Evolutionary conservation across 2,113 vertebrate genomes (phyloP).

Genomic region (Acrocephalus arundinaceus): DNA sequence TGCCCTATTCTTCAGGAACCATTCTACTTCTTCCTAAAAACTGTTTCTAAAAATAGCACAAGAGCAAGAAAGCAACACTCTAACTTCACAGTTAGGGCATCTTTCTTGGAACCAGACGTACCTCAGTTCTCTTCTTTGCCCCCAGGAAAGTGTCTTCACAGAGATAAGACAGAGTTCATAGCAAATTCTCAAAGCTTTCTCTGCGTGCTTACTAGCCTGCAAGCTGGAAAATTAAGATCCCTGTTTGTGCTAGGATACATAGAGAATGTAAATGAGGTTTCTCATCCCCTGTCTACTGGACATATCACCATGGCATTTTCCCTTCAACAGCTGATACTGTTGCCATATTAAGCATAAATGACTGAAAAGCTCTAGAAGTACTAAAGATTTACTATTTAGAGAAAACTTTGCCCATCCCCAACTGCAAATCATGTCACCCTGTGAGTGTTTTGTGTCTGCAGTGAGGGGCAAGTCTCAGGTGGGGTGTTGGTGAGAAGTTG

Average conservation of each 20-base stretch:
- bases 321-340: neutral
- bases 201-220: neutral
- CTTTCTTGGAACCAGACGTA: neutral
- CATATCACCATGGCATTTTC: neutral
- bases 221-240: neutral
- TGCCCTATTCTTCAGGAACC: neutral
- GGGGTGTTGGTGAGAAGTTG: neutral
- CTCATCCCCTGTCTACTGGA: neutral
- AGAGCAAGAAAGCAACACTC: neutral
- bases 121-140: neutral
- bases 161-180: neutral
- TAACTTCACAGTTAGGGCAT: neutral
- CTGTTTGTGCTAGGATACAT: neutral
- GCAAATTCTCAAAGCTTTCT: neutral
- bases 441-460: neutral
- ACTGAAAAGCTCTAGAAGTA: neutral
- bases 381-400: neutral
- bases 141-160: neutral
- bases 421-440: neutral
- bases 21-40: neutral
- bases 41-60: neutral
- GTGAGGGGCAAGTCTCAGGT: neutral
- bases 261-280: neutral
- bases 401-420: neutral
- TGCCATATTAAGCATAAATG: neutral